Evolutionary conservation across 2,797 vertebrate species (phyloP).

Genomic region (Sparus aurata): DNA sequence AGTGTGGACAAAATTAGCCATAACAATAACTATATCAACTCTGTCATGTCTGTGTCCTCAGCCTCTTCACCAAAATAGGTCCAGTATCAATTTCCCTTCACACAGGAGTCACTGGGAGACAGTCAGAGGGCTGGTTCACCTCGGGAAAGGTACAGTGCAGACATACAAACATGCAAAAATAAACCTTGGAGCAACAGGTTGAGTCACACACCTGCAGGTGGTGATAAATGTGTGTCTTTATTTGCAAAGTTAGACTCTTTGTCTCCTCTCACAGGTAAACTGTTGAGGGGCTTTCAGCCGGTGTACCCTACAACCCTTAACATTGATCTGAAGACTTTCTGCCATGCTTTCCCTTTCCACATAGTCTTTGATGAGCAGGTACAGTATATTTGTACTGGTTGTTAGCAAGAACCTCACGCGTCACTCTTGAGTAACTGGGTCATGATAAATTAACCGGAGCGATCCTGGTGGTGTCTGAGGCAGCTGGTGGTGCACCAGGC

Average conservation of each 20-base stretch:
- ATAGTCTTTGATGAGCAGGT: conserved; percentile 90
- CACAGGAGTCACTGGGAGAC: conserved; percentile 85
- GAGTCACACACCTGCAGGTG: not conserved
- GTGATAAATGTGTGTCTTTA: not conserved
- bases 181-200: not conserved
- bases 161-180: not conserved
- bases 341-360: conserved; percentile 88
- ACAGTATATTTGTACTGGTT: conserved; percentile 7
- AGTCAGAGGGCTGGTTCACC: conserved; percentile 79
- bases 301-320: conserved; percentile 84
- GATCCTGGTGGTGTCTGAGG: conserved; percentile 5
- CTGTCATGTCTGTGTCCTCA: not conserved
- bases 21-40: not conserved
- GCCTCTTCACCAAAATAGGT: conserved; percentile 18
- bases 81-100: not conserved
- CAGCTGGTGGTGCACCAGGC: conserved; percentile 85
- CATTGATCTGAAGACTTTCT: conserved; percentile 86
- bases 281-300: conserved; percentile 83
- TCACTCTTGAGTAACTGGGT: not conserved
- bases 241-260: conserved; percentile 7
- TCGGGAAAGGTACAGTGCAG: conserved; percentile 80
- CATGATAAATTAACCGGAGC: not conserved
- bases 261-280: conserved; percentile 72
- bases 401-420: not conserved
- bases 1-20: not conserved